phyloP scores from a whole-genome alignment of 2,797 vertebrate genomes.

The Clarias pachynema region DNA sequence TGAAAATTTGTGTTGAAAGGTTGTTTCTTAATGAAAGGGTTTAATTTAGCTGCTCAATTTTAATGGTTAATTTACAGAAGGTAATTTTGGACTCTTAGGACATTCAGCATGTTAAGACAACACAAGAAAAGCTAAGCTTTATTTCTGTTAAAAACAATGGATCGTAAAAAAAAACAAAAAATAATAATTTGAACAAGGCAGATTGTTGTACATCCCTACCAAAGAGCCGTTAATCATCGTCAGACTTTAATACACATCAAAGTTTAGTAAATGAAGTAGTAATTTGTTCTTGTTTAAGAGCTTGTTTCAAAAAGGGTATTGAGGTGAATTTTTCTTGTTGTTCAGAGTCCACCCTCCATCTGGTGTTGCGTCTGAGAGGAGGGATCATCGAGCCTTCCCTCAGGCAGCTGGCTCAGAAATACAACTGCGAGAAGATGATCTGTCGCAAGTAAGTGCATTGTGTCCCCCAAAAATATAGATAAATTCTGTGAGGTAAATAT shows the following conservation, averaged over 20 bases:
- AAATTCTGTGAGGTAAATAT: no score
- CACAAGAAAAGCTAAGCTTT: not conserved
- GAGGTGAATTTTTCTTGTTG: not conserved
- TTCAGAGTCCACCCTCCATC: constrained; percentile 86
- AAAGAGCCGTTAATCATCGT: not conserved
- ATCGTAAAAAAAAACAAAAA: not conserved
- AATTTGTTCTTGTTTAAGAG: not conserved
- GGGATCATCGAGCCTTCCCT: constrained; percentile 97
- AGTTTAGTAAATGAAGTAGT: not conserved
- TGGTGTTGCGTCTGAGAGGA: constrained; percentile 93
- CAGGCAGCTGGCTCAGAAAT: constrained; percentile 94
- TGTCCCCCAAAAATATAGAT: no score
- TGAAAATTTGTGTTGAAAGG: no score
- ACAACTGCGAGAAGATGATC: constrained; percentile 99
- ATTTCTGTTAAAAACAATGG: no score
- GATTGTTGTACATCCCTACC: not conserved
- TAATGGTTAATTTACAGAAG: no score
- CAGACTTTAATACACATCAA: not conserved
- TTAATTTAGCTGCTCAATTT: no score
- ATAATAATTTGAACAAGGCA: not conserved
- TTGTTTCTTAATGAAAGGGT: no score
- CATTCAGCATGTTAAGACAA: no score
- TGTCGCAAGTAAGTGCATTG: no score
- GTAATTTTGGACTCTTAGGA: no score
- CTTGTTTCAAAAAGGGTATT: not conserved